These are phyloP conservation scores for Prolemur simus DNA, from an alignment of 2,113 vertebrate genomes.

Conservation along the genomic window DNA sequence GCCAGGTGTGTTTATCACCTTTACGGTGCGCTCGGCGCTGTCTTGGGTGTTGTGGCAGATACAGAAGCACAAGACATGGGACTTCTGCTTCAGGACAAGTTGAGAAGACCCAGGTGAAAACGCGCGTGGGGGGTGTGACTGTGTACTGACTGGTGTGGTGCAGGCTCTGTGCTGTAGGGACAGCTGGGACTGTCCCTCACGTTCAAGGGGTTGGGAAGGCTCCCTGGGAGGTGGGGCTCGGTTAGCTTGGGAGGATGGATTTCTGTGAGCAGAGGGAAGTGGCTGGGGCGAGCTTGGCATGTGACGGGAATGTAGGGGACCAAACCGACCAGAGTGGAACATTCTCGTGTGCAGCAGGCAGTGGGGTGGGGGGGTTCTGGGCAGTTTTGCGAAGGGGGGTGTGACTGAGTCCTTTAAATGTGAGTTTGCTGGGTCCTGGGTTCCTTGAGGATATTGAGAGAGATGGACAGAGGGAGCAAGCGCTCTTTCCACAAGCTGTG, in stretches of 20 bases:
- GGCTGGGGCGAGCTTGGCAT: not conserved
- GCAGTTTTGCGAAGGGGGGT: not conserved
- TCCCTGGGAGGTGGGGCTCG: not conserved
- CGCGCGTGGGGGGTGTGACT: rapidly evolving
- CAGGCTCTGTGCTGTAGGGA: not conserved
- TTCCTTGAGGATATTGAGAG: not conserved
- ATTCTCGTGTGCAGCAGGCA: not conserved
- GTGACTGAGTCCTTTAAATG: not conserved
- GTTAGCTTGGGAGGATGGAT: not conserved
- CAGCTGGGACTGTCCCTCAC: not conserved
- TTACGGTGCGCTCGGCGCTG: not conserved
- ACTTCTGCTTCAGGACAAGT: not conserved
- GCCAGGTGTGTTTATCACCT: not conserved
- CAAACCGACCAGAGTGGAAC: not conserved
- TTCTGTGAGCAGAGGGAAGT: not conserved
- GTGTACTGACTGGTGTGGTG: not conserved
- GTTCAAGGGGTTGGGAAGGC: not conserved
- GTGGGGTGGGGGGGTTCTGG: not conserved
- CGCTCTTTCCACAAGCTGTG: not conserved
- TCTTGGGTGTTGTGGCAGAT: not conserved
- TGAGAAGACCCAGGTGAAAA: not conserved
- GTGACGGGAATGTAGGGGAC: not conserved
- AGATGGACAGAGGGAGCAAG: not conserved
- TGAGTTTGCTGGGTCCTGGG: not conserved
- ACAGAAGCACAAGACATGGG: not conserved